Conservation (phyloP, 2,113 vertebrate species). For the Oophaga pumilio region DNA sequence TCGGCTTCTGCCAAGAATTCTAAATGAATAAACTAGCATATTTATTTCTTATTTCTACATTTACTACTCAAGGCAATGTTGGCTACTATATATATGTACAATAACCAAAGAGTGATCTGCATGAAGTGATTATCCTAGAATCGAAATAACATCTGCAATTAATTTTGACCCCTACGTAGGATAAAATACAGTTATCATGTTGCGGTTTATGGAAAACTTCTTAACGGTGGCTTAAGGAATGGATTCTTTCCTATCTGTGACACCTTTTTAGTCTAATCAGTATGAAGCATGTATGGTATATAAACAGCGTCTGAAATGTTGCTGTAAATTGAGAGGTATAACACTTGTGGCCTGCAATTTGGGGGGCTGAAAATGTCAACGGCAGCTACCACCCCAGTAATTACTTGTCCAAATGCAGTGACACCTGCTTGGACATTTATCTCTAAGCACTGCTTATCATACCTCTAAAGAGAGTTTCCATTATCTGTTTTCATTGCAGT, state of each 20-base stretch:
- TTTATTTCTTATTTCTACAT: not conserved
- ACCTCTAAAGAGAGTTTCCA: slow-evolving; percentile 52
- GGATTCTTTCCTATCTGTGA: not conserved
- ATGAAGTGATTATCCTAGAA: slow-evolving; percentile 25
- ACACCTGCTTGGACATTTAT: slow-evolving; percentile 45
- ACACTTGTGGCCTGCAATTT: slow-evolving; percentile 41
- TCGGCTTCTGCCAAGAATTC: not conserved
- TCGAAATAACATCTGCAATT: not conserved
- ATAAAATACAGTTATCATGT: slow-evolving; percentile 9
- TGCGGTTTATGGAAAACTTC: slow-evolving; percentile 22
- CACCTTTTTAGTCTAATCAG: slow-evolving; percentile 29
- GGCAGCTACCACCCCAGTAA: slow-evolving; percentile 33
- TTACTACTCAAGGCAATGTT: not conserved
- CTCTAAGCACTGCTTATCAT: slow-evolving; percentile 51
- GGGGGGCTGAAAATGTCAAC: slow-evolving; percentile 37
- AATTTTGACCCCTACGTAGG: not conserved
- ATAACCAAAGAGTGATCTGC: not conserved
- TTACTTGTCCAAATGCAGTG: slow-evolving; percentile 43
- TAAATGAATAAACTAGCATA: not conserved
- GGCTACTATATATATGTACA: not conserved
- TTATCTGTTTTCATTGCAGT: slow-evolving; percentile 44
- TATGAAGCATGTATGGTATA: slow-evolving; percentile 33
- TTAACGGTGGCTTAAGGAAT: slow-evolving; percentile 17
- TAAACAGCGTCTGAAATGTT: slow-evolving; percentile 19
- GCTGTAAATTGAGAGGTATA: slow-evolving; percentile 45